These are phyloP conservation scores for Scotopteryx bipunctaria DNA, from an alignment of 2,888 invertebrate genomes.

Conservation along the genomic window DNA sequence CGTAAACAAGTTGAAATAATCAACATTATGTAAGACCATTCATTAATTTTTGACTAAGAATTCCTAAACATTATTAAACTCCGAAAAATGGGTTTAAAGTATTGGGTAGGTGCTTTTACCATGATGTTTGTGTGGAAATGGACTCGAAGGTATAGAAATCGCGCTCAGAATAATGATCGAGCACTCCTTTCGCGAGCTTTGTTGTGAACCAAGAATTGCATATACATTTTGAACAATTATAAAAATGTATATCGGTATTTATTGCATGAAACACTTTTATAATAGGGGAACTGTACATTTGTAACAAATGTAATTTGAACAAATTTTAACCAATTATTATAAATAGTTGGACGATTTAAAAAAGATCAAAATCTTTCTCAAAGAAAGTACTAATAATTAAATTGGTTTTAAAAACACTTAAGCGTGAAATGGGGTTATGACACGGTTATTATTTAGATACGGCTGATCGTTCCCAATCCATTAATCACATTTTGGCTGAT, in stretches of 20 bases:
- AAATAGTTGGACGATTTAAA: background rate
- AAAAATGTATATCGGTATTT: conserved; percentile 1
- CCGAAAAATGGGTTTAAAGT: conserved; percentile 44
- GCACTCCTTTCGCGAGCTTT: conserved; percentile 40
- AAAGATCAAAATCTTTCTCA: too few relatives aligned
- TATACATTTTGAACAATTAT: conserved; percentile 5
- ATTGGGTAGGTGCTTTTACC: conserved; percentile 26
- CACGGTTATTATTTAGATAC: too few relatives aligned
- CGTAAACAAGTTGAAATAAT: conserved; percentile 53
- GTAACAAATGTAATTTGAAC: background rate
- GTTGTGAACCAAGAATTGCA: conserved; percentile 37
- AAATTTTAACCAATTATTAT: too few relatives aligned
- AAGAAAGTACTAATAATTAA: too few relatives aligned
- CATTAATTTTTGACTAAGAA: conserved; percentile 34
- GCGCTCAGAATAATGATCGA: conserved; percentile 56
- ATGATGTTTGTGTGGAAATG: conserved; percentile 47
- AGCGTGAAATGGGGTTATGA: too few relatives aligned
- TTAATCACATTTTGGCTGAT: background rate
- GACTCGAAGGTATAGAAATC: conserved; percentile 50
- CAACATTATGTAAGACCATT: conserved; percentile 50
- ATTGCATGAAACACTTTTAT: background rate
- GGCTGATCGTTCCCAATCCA: background rate
- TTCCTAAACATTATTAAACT: conserved; percentile 39
- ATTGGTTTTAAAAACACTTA: too few relatives aligned
- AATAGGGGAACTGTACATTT: background rate